These are phyloP conservation scores for Leptocoma aspasia DNA, from an alignment of 2,113 vertebrate species.

Conservation along the genomic window DNA sequence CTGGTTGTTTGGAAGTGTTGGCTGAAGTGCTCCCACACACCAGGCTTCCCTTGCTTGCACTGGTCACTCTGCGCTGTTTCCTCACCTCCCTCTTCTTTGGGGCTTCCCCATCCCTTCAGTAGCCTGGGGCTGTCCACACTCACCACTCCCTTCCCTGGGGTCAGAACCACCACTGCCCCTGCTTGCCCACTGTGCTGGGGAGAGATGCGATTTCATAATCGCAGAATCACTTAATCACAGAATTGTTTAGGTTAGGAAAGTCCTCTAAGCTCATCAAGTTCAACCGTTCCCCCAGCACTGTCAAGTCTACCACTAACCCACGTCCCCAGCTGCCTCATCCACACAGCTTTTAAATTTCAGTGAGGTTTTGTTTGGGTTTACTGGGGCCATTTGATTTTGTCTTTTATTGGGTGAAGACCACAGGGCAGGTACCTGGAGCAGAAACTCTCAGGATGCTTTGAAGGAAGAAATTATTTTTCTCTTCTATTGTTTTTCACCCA, in stretches of 20 bases:
- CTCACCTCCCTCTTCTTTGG: not conserved
- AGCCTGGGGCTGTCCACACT: not conserved
- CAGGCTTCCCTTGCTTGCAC: not conserved
- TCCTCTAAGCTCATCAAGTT: not conserved
- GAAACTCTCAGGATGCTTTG: not conserved
- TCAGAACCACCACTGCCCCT: not conserved
- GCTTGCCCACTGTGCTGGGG: fast-evolving
- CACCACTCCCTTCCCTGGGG: not conserved
- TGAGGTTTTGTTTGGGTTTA: fast-evolving
- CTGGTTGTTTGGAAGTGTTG: not conserved
- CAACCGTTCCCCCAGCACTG: fast-evolving
- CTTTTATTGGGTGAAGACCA: not conserved
- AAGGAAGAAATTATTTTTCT: not conserved
- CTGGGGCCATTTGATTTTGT: not conserved
- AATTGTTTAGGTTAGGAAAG: not conserved
- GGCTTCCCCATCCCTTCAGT: not conserved
- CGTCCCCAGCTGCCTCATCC: not conserved
- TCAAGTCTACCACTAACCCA: not conserved
- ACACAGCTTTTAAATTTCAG: not conserved
- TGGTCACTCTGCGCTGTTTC: fast-evolving
- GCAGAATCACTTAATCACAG: not conserved
- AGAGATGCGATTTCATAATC: not conserved
- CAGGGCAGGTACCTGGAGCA: not conserved
- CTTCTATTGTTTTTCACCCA: not conserved
- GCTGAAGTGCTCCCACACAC: fast-evolving